Evolutionary conservation across 2,113 vertebrate genomes (phyloP).

Genomic region (Gadus chalcogrammus): DNA sequence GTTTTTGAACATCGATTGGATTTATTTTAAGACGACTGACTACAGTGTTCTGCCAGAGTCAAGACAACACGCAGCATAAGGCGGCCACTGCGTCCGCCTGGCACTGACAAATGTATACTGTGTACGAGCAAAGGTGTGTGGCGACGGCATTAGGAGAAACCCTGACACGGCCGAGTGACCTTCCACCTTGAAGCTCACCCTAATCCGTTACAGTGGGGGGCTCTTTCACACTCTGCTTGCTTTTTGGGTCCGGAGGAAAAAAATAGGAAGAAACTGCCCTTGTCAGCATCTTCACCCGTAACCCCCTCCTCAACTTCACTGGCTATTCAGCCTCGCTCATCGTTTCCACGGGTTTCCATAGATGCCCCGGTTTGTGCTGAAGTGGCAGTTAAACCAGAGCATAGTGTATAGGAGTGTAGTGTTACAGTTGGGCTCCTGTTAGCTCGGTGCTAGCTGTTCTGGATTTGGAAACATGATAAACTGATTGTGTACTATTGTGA

Average conservation of each 20-base stretch:
- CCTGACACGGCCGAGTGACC: conserved; percentile 33
- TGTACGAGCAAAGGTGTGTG: conserved; percentile 1
- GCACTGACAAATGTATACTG: conserved; percentile 43
- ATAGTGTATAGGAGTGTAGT: no score
- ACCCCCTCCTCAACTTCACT: background rate
- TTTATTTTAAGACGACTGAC: no score
- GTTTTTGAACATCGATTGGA: no score
- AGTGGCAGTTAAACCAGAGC: background rate
- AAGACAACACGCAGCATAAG: no score
- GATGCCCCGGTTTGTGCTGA: conserved; percentile 2
- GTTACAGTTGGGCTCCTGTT: background rate
- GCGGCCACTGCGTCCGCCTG: conserved; percentile 14
- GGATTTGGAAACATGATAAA: no score
- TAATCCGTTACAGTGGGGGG: conserved; percentile 23
- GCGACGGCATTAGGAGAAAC: conserved; percentile 2
- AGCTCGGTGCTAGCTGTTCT: no score
- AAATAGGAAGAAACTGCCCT: conserved; percentile 11
- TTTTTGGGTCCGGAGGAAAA: background rate
- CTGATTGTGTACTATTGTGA: no score
- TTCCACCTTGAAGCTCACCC: conserved; percentile 14
- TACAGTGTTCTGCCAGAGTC: no score
- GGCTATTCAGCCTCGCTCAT: conserved; percentile 7
- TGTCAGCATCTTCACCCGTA: conserved; percentile 39
- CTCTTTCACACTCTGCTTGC: conserved; percentile 31
- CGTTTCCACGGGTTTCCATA: conserved; percentile 1